Conservation (phyloP, 2,113 vertebrate genomes). For the Planiliza haematocheilus region DNA sequence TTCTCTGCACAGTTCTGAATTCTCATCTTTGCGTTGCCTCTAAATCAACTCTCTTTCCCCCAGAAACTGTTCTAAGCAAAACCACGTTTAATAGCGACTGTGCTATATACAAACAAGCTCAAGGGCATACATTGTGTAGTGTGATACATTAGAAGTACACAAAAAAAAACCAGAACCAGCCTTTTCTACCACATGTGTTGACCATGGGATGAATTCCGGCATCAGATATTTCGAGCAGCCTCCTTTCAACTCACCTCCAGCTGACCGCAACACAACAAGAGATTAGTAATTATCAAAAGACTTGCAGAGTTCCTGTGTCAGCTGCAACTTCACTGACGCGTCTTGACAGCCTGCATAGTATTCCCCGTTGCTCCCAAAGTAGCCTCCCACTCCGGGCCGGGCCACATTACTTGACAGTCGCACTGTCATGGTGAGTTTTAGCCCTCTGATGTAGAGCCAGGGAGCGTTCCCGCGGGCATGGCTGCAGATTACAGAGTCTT, state of each 20-base stretch:
- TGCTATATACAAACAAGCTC: not conserved
- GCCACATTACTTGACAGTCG: slow-evolving; percentile 45
- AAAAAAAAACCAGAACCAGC: not conserved
- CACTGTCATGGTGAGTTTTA: slow-evolving; percentile 61
- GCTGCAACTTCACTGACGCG: slow-evolving; percentile 32
- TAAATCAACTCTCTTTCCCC: slow-evolving; percentile 9
- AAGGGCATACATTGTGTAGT: not conserved
- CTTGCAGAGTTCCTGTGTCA: slow-evolving; percentile 18
- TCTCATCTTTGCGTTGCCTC: slow-evolving; percentile 11
- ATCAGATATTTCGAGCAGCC: slow-evolving; percentile 14
- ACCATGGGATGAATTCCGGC: slow-evolving; percentile 28
- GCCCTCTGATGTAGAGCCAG: slow-evolving; percentile 62
- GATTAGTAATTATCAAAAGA: slow-evolving; percentile 45
- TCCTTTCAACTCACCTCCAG: slow-evolving; percentile 31
- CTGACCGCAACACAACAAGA: slow-evolving; percentile 36
- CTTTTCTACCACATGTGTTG: not conserved
- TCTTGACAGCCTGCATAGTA: slow-evolving; percentile 39
- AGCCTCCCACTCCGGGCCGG: slow-evolving; percentile 50
- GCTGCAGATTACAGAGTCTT: slow-evolving; percentile 65
- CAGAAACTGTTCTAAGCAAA: not conserved
- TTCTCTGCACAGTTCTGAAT: not conserved
- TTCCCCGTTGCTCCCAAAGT: slow-evolving; percentile 39
- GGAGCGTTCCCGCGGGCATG: slow-evolving; percentile 39
- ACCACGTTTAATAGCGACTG: not conserved
- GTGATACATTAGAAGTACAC: not conserved